A percentile compares a stretch with the other conserved stretches of the same genome.
Conservation (phyloP, 2,888 invertebrate species). For the Nephrocerus scutellatus region DNA sequence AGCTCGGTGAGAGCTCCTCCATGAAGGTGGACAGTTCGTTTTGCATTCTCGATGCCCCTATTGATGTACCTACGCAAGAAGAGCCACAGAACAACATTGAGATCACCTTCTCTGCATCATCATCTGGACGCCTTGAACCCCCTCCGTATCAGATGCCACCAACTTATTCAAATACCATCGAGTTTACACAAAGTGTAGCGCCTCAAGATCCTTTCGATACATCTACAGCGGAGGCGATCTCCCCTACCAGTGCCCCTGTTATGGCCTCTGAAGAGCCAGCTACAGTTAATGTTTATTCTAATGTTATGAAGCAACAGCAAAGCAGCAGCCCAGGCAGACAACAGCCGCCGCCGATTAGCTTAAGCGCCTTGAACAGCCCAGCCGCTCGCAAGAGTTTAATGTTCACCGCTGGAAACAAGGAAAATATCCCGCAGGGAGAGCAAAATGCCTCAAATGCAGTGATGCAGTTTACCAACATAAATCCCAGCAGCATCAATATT, state of each 20-base stretch:
- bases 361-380: conserved; percentile 26
- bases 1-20: conserved; percentile 30
- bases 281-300: conserved; percentile 32
- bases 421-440: conserved; percentile 36
- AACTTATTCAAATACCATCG: conserved; percentile 51
- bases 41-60: conserved; percentile 67
- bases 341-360: not conserved
- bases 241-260: conserved; percentile 12
- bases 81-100: conserved; percentile 22
- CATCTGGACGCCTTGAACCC: conserved; percentile 40
- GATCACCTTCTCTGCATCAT: conserved; percentile 16
- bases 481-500: conserved; percentile 8
- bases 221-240: conserved; percentile 26
- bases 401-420: conserved; percentile 29
- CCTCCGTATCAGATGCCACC: conserved; percentile 54
- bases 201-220: conserved; percentile 62
- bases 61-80: conserved; percentile 56
- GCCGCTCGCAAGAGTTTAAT: conserved; percentile 31
- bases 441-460: too few relatives aligned
- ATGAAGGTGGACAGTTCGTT: conserved; percentile 39
- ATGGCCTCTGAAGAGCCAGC: not conserved
- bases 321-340: not conserved
- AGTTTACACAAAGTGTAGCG: conserved; percentile 30
- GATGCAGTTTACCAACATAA: conserved; percentile 17
- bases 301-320: conserved; percentile 26